Conservation (phyloP, 1,140 invertebrate genomes). For the Drosophila ironensis region DNA sequence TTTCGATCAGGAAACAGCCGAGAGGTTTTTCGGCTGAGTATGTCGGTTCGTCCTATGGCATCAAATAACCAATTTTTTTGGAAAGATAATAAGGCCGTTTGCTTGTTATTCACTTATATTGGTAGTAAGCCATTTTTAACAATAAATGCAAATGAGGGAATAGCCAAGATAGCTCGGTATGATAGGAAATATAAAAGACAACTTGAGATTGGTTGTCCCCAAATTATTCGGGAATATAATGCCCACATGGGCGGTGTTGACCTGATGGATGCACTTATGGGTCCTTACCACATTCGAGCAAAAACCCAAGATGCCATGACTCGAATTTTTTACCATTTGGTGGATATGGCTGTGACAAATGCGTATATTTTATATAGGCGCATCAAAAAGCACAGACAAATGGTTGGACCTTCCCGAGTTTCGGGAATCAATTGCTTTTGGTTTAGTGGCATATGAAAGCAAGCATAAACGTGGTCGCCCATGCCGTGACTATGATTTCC, state of each 20-base stretch:
- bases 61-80: constrained; percentile 33
- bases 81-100: constrained; percentile 21
- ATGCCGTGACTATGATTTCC: too few relatives aligned
- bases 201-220: constrained; percentile 60
- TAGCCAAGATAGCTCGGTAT: constrained; percentile 1
- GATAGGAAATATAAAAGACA: not conserved
- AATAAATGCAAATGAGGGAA: constrained; percentile 8
- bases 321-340: too few relatives aligned
- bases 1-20: not conserved
- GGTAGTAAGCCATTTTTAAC: constrained; percentile 17
- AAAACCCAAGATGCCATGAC: constrained; percentile 82
- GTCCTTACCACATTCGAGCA: constrained; percentile 79
- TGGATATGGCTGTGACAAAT: too few relatives aligned
- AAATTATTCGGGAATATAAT: constrained; percentile 82
- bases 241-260: too few relatives aligned
- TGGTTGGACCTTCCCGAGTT: not conserved
- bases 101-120: constrained; percentile 24
- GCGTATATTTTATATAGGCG: constrained; percentile 74
- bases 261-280: constrained; percentile 81
- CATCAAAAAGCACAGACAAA: not conserved
- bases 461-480: too few relatives aligned
- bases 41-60: constrained; percentile 11
- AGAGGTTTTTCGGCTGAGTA: constrained; percentile 23
- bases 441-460: not conserved
- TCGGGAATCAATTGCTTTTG: not conserved